Evolutionary conservation across 64 coral and sea anemone species (phyloP).

Genomic region (Montipora sp.): DNA sequence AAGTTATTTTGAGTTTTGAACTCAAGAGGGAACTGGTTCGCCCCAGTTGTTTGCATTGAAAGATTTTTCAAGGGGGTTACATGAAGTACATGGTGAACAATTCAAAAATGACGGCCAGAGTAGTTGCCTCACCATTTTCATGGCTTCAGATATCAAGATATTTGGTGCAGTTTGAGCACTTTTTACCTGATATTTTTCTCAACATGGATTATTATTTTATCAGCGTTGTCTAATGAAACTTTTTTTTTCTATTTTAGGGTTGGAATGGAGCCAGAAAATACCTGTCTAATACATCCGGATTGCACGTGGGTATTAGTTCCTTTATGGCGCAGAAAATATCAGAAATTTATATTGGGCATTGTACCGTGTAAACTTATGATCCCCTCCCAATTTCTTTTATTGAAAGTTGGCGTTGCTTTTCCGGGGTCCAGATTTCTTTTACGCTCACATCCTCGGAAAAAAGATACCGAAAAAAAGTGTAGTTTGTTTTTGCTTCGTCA

Average conservation of each 20-base stretch:
- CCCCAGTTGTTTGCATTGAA: too few relatives aligned
- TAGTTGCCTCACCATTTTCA: background rate
- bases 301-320: constrained; percentile 11
- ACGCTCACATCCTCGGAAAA: too few relatives aligned
- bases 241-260: background rate
- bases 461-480: too few relatives aligned
- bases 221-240: background rate
- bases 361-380: too few relatives aligned
- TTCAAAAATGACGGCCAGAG: background rate
- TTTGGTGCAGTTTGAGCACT: background rate
- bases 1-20: too few relatives aligned
- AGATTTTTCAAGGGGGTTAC: background rate
- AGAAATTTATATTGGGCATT: background rate
- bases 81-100: background rate
- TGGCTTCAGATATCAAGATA: background rate
- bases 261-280: constrained; percentile 9
- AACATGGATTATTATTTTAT: background rate
- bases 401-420: too few relatives aligned
- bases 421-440: too few relatives aligned
- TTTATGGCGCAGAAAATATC: background rate
- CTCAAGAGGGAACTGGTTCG: too few relatives aligned
- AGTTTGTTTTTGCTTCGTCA: too few relatives aligned
- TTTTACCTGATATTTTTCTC: background rate
- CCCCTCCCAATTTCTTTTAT: too few relatives aligned
- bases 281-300: background rate